Evolutionary conservation across 1,140 invertebrate species (phyloP).

Genomic region (Eurosta solidaginis): DNA sequence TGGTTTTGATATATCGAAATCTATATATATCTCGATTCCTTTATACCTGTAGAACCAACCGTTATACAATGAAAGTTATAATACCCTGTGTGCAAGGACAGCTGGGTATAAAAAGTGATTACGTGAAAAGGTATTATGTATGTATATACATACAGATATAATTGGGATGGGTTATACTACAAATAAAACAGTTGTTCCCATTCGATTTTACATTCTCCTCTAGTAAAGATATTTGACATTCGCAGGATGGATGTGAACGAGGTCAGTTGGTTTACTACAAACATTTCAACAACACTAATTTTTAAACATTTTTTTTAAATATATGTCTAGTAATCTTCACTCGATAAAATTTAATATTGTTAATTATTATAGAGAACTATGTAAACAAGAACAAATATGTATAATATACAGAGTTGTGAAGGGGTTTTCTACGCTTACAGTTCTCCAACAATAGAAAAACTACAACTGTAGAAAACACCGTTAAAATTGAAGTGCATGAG

Average conservation of each 20-base stretch:
- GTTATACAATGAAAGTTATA: too few species aligned
- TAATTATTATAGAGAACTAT: background rate
- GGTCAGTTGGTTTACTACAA: background rate
- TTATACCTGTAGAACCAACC: too few species aligned
- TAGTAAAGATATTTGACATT: background rate
- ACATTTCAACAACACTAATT: background rate
- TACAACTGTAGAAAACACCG: slow-evolving; percentile 16
- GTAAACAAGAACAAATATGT: background rate
- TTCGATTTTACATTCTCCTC: background rate
- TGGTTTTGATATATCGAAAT: too few species aligned
- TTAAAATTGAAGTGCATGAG: background rate
- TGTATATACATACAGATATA: slow-evolving; percentile 2
- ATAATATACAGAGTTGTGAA: background rate
- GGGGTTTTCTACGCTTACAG: slow-evolving; percentile 15
- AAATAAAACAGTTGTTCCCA: background rate
- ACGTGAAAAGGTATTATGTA: background rate
- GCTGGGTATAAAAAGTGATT: too few species aligned
- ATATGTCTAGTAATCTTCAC: background rate
- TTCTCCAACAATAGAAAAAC: background rate
- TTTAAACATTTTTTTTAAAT: too few species aligned
- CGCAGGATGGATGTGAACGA: background rate
- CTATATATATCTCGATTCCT: too few species aligned
- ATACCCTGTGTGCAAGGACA: too few species aligned
- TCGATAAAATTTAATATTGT: background rate
- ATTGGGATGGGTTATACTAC: background rate